These are phyloP conservation scores for Azemiops feae DNA, from an alignment of 2,113 vertebrate species.

Conservation along the genomic window DNA sequence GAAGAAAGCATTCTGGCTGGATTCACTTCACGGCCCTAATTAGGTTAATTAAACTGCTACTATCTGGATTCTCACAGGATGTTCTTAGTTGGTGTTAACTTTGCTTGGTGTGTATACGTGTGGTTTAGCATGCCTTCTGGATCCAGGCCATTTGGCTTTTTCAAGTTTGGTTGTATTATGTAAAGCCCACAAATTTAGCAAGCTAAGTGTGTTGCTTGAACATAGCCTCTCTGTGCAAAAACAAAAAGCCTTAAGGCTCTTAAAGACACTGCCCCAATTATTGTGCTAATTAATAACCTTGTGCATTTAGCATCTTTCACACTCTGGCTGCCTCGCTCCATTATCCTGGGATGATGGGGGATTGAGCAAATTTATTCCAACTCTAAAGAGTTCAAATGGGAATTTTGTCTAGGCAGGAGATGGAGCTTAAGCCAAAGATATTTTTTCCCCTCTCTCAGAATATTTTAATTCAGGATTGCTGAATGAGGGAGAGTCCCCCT, in stretches of 20 bases:
- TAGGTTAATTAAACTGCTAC: neutral
- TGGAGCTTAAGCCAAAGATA: neutral
- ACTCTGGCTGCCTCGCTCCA: neutral
- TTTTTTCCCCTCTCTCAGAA: neutral
- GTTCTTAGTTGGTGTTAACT: neutral
- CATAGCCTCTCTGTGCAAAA: neutral
- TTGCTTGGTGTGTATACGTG: neutral
- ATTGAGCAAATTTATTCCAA: neutral
- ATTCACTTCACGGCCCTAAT: neutral
- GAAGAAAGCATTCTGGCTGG: neutral
- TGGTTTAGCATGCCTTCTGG: neutral
- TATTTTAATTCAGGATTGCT: neutral
- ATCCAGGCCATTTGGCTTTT: neutral
- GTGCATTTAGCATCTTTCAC: neutral
- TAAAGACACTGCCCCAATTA: neutral
- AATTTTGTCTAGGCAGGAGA: neutral
- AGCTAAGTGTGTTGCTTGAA: neutral
- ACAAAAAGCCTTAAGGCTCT: neutral
- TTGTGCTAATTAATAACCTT: neutral
- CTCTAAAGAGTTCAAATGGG: neutral
- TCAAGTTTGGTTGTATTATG: neutral
- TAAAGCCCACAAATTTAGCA: neutral
- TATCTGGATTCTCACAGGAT: neutral
- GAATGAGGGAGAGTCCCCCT: neutral
- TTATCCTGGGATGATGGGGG: neutral